Evolutionary conservation across 2,113 vertebrate genomes (phyloP).

Genomic region (Ochotona curzoniae): DNA sequence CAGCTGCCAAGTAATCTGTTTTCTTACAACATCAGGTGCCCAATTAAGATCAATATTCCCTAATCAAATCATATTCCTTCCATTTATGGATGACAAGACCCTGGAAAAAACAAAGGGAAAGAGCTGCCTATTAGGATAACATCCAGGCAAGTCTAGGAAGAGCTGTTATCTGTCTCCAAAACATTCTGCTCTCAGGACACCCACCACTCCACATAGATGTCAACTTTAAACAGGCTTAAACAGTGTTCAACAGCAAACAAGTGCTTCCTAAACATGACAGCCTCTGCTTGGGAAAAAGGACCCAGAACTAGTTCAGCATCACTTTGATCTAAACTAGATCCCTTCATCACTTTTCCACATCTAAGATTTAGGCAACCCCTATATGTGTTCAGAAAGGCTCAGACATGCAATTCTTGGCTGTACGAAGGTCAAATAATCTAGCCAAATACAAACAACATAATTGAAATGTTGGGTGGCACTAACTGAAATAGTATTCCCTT

Average conservation of each 20-base stretch:
- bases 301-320: not conserved
- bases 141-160: conserved; percentile 38
- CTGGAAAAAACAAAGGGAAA: not conserved
- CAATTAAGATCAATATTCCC: conserved; percentile 7
- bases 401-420: not conserved
- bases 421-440: not conserved
- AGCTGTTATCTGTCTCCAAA: conserved; percentile 22
- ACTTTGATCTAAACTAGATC: not conserved
- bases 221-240: conserved; percentile 14
- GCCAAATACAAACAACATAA: not conserved
- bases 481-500: not conserved
- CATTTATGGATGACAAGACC: not conserved
- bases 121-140: not conserved
- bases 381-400: not conserved
- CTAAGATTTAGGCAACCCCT: not conserved
- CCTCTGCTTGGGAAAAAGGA: not conserved
- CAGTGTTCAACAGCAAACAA: not conserved
- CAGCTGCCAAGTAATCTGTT: conserved; percentile 31
- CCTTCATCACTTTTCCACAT: not conserved
- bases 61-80: conserved; percentile 43
- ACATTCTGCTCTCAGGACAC: not conserved
- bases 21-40: not conserved
- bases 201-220: not conserved
- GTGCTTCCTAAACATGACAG: not conserved
- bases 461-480: not conserved